Conservation (phyloP, 2,113 vertebrate species). For the Anas platyrhynchos region DNA sequence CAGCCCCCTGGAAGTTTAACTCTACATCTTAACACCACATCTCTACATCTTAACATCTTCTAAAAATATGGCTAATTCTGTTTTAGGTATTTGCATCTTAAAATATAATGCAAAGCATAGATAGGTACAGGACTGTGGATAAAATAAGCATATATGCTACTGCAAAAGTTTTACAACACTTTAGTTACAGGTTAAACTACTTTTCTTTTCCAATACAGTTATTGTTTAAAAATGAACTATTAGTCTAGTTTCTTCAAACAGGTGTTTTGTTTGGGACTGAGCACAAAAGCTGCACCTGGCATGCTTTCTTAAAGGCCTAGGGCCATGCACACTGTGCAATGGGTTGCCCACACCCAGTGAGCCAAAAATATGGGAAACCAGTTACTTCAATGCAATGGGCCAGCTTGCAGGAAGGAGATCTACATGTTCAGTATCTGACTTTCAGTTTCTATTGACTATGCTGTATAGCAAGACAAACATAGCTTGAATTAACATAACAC, state of each 20-base stretch:
- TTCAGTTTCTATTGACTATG: background rate
- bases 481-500: background rate
- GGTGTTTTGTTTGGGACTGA: fast-evolving
- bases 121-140: background rate
- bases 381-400: too few relatives aligned
- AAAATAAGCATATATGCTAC: fast-evolving
- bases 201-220: background rate
- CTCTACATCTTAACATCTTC: background rate
- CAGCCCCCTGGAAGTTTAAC: background rate
- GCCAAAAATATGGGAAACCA: background rate
- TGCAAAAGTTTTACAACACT: fast-evolving
- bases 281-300: background rate
- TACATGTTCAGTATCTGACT: background rate
- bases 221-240: background rate
- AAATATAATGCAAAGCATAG: background rate
- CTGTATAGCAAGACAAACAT: background rate
- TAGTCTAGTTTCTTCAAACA: background rate
- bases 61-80: background rate
- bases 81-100: background rate
- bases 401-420: background rate
- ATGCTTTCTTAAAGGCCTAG: background rate
- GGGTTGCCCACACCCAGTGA: background rate
- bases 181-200: background rate
- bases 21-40: background rate
- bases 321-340: background rate